These are phyloP conservation scores for Nomada hirtipes DNA, from an alignment of 2,888 invertebrate species.

Conservation along the genomic window DNA sequence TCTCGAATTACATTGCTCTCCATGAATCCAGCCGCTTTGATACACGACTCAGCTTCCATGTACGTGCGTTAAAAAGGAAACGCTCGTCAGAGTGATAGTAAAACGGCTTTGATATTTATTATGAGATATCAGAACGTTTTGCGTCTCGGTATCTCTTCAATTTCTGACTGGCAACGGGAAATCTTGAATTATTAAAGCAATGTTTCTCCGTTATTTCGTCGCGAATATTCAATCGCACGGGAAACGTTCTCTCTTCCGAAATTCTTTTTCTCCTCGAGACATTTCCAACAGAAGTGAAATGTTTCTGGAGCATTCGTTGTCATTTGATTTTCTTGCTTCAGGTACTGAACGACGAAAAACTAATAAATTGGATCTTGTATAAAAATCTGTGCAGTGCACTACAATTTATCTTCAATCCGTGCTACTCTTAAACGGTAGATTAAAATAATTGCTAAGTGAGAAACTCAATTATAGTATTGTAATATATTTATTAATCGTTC, in stretches of 20 bases:
- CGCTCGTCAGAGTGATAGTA: not conserved
- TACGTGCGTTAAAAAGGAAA: slow-evolving; percentile 7
- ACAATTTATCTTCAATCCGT: too few species aligned
- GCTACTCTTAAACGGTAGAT: too few species aligned
- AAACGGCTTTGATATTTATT: slow-evolving; percentile 33
- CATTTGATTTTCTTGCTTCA: too few species aligned
- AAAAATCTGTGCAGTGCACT: too few species aligned
- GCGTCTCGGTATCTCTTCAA: slow-evolving; percentile 4
- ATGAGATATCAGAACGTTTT: slow-evolving; percentile 29
- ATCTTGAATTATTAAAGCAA: slow-evolving; percentile 19
- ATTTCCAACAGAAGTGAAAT: not conserved
- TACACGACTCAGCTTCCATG: slow-evolving; percentile 28
- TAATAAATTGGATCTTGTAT: too few species aligned
- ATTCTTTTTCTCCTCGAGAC: not conserved
- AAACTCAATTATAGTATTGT: too few species aligned
- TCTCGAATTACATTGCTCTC: slow-evolving; percentile 36
- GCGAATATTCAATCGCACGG: not conserved
- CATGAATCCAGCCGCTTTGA: slow-evolving; percentile 32
- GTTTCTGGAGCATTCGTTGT: not conserved
- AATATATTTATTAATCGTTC: too few species aligned
- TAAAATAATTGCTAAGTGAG: too few species aligned
- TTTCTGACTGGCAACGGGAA: not conserved
- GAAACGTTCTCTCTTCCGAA: not conserved
- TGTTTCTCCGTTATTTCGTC: slow-evolving; percentile 1
- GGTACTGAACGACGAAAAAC: too few species aligned